phyloP scores from a whole-genome alignment of 2,797 vertebrate species.

The Aselliscus stoliczkanus region DNA sequence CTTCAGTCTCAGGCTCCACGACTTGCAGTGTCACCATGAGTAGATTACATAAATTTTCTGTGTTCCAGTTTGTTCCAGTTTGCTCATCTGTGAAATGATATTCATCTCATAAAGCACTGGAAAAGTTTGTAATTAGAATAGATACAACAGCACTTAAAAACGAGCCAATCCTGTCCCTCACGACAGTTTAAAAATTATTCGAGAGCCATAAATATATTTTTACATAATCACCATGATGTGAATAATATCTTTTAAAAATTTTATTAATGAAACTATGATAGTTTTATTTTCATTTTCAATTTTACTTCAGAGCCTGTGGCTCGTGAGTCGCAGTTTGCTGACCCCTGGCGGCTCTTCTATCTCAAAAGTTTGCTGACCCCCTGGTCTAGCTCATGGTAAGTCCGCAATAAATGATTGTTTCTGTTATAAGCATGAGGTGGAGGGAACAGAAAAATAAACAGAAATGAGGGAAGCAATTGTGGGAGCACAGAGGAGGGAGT shows the following conservation, averaged over 20 bases:
- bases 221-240: no score
- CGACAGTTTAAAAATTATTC: no score
- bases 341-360: no score
- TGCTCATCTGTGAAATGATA: constrained; percentile 24
- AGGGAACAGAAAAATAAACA: not conserved
- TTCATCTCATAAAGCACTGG: not conserved
- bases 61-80: not conserved
- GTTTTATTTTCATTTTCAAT: no score
- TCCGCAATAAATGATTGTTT: not conserved
- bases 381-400: not conserved
- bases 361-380: no score
- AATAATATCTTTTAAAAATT: no score
- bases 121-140: not conserved
- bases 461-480: not conserved
- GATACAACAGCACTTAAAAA: not conserved
- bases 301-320: no score
- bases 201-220: no score
- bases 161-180: no score
- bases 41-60: not conserved
- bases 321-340: no score
- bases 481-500: not conserved
- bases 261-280: no score
- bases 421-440: not conserved
- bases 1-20: not conserved
- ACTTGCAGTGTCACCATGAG: not conserved